These are phyloP conservation scores for Flabesymbios commensalis DNA, from an alignment of 2,888 invertebrate genomes.

Conservation along the genomic window DNA sequence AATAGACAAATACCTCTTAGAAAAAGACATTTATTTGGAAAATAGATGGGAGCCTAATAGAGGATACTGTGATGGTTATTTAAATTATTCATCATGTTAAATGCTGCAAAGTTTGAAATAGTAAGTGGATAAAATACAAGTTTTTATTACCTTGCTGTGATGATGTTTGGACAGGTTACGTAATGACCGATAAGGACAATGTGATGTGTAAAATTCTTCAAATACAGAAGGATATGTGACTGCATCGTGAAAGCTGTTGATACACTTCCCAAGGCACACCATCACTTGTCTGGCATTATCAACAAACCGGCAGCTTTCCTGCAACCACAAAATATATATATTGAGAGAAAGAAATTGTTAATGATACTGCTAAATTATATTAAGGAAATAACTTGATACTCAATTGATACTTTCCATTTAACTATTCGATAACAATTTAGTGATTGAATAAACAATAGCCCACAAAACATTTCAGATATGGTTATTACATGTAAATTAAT, in stretches of 20 bases:
- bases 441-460: too few species aligned
- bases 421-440: too few species aligned
- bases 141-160: conserved; percentile 57
- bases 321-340: conserved; percentile 5
- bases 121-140: too few species aligned
- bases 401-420: too few species aligned
- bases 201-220: conserved; percentile 46
- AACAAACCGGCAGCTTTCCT: conserved; percentile 60
- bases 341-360: not conserved
- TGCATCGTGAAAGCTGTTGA: conserved; percentile 47
- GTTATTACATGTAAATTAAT: too few species aligned
- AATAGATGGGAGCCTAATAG: too few species aligned
- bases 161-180: conserved; percentile 50
- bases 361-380: not conserved
- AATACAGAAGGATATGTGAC: conserved; percentile 44
- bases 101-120: too few species aligned
- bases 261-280: conserved; percentile 51
- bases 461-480: too few species aligned
- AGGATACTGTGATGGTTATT: too few species aligned
- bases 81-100: too few species aligned
- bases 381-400: not conserved
- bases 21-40: too few species aligned
- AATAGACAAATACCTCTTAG: too few species aligned
- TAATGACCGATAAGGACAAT: conserved; percentile 55
- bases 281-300: conserved; percentile 58